These are phyloP conservation scores for Phaedon cochleariae DNA, from an alignment of 2,888 invertebrate genomes.

Conservation along the genomic window DNA sequence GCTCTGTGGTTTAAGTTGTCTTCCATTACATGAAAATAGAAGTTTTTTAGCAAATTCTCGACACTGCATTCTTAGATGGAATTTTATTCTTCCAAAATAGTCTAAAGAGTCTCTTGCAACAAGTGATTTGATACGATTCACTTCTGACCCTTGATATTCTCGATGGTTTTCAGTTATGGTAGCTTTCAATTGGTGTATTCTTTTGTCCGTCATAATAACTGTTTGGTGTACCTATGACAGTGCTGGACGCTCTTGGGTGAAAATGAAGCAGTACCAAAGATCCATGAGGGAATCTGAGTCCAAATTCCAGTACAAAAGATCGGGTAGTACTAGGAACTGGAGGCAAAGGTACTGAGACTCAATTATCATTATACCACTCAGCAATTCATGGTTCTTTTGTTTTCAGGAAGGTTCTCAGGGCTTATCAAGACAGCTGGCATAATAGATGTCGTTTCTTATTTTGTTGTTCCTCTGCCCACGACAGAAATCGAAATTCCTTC, in stretches of 20 bases:
- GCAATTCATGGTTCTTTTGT: constrained; percentile 16
- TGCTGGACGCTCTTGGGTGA: constrained; percentile 89
- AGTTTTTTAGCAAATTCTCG: no score
- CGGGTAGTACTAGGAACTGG: constrained; percentile 84
- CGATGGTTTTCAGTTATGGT: constrained; percentile 65
- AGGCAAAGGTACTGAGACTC: constrained; percentile 73
- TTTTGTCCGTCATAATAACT: constrained; percentile 76
- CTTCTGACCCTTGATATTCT: no score
- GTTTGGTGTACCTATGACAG: constrained; percentile 89
- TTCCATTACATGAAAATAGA: neutral
- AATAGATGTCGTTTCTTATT: constrained; percentile 81
- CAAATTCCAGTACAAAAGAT: constrained; percentile 78
- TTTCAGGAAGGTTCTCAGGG: constrained; percentile 82
- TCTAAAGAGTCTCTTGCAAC: no score
- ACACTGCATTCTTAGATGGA: no score
- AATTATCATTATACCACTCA: neutral
- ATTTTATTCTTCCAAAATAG: no score
- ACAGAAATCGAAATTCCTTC: constrained; percentile 83
- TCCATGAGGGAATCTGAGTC: constrained; percentile 81
- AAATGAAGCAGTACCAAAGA: constrained; percentile 87
- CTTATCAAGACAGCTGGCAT: constrained; percentile 90
- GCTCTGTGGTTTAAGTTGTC: neutral
- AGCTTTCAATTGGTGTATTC: constrained; percentile 79
- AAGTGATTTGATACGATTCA: no score
- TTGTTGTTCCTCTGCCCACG: constrained; percentile 82